phyloP scores from a whole-genome alignment of 1,140 invertebrate species.

The Mercenaria mercenaria region DNA sequence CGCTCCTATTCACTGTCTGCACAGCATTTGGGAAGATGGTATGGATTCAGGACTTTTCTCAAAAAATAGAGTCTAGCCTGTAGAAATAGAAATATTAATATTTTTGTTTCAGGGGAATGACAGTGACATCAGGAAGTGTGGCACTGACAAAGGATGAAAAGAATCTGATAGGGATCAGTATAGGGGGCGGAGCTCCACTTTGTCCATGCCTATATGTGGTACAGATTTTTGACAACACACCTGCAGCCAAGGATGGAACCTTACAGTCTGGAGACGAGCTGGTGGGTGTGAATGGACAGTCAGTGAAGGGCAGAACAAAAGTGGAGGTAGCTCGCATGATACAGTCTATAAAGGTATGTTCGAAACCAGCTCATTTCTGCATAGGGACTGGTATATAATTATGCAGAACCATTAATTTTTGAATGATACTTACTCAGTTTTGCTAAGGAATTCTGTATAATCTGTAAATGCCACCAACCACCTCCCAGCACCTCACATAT shows the following conservation, averaged over 20 bases:
- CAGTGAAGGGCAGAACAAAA: conserved; percentile 98
- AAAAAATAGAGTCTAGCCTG: too few species aligned
- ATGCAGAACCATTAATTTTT: too few species aligned
- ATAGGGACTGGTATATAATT: too few species aligned
- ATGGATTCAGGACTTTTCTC: too few species aligned
- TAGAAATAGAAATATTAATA: too few species aligned
- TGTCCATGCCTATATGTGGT: conserved; percentile 99
- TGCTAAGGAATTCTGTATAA: too few species aligned
- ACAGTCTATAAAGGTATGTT: conserved; percentile 92
- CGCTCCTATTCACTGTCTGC: too few species aligned
- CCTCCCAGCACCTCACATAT: too few species aligned
- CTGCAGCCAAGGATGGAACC: conserved; percentile 90
- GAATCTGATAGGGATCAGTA: conserved; percentile 99
- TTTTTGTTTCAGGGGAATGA: conserved; percentile 94
- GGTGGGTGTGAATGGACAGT: conserved; percentile 95
- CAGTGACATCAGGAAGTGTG: conserved; percentile 97
- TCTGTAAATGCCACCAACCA: too few species aligned
- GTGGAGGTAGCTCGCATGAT: conserved; percentile 99
- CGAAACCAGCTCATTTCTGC: conserved; percentile 28
- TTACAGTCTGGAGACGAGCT: conserved; percentile 96
- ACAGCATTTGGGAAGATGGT: too few species aligned
- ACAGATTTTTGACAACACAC: conserved; percentile 99
- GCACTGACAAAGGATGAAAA: conserved; percentile 96
- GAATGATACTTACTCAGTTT: too few species aligned
- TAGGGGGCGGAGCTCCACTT: conserved; percentile 96